Conservation (phyloP, 2,797 vertebrate genomes). For the Salarias fasciatus region DNA sequence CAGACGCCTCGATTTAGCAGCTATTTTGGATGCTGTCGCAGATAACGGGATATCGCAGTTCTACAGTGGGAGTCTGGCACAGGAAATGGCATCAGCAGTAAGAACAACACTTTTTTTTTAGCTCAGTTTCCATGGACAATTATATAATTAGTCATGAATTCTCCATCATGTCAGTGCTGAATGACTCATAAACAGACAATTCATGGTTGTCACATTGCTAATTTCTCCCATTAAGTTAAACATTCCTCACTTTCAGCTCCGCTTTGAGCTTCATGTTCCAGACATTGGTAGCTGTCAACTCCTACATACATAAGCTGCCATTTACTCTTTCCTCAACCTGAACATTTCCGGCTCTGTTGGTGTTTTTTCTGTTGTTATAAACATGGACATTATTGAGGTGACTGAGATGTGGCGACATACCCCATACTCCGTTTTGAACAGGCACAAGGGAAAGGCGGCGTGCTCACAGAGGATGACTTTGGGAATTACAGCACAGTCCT, state of each 20-base stretch:
- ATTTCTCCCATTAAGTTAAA: too few species aligned
- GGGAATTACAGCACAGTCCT: constrained; percentile 90
- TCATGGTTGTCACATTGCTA: too few species aligned
- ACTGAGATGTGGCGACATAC: too few species aligned
- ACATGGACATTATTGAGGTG: too few species aligned
- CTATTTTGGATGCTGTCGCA: constrained; percentile 87
- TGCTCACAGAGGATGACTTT: constrained; percentile 92
- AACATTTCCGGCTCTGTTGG: too few species aligned
- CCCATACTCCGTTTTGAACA: constrained; percentile 60
- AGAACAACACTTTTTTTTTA: constrained; percentile 46
- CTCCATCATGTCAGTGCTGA: constrained; percentile 13
- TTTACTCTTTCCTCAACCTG: too few species aligned
- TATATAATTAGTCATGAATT: constrained; percentile 40
- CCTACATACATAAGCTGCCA: too few species aligned
- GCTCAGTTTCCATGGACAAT: constrained; percentile 3
- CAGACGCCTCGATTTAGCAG: constrained; percentile 88
- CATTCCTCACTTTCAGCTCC: too few species aligned
- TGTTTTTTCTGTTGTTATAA: too few species aligned
- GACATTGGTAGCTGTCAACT: too few species aligned
- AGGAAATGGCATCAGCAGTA: constrained; percentile 91
- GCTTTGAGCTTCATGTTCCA: too few species aligned
- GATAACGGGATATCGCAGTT: constrained; percentile 86
- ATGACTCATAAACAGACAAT: background rate
- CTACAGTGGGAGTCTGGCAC: constrained; percentile 90
- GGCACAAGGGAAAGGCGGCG: constrained; percentile 88